These are phyloP conservation scores for Urocynchramus pylzowi DNA, from an alignment of 2,113 vertebrate genomes.

Conservation along the genomic window DNA sequence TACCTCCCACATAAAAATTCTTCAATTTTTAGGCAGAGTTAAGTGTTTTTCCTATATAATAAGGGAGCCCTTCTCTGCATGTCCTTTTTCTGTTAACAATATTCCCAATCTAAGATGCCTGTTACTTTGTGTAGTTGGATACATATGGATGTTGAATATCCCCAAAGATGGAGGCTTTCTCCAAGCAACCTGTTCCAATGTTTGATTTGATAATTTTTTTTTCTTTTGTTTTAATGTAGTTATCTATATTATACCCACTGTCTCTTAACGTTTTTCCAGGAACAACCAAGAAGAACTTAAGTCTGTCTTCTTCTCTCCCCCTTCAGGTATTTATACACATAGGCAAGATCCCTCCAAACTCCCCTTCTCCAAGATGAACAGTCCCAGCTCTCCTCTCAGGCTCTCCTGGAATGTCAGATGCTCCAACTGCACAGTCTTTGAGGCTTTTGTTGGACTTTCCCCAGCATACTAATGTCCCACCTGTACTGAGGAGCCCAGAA, in stretches of 20 bases:
- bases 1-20: not conserved
- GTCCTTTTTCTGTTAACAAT: not conserved
- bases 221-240: not conserved
- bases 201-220: not conserved
- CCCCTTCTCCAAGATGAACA: not conserved
- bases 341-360: not conserved
- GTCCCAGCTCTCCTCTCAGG: not conserved
- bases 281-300: not conserved
- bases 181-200: not conserved
- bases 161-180: not conserved
- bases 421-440: not conserved
- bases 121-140: not conserved
- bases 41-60: not conserved
- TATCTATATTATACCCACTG: not conserved
- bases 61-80: fast-evolving
- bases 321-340: not conserved
- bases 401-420: not conserved
- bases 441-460: not conserved
- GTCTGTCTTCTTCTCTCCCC: fast-evolving
- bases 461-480: fast-evolving
- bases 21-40: not conserved
- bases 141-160: not conserved
- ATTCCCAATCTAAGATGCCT: not conserved
- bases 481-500: not conserved
- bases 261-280: not conserved